These are phyloP conservation scores for Opisthograptis luteolata DNA, from an alignment of 2,888 invertebrate species.

Conservation along the genomic window DNA sequence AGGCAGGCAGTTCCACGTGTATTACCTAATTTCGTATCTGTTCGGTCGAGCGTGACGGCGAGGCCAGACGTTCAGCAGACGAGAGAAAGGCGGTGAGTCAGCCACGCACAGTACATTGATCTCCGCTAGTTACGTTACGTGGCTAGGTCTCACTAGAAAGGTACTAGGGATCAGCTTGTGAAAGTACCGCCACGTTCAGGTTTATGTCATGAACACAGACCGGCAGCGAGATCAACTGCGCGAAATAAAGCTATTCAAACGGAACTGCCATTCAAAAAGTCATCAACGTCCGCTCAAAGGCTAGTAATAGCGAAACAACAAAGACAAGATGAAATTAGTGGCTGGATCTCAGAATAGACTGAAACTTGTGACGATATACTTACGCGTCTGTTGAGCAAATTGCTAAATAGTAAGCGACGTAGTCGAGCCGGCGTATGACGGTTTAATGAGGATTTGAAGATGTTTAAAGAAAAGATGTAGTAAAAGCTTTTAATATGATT, in stretches of 20 bases:
- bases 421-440: not conserved
- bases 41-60: conserved; percentile 30
- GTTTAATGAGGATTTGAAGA: conserved; percentile 17
- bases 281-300: conserved; percentile 4
- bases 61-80: conserved; percentile 69
- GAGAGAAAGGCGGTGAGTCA: conserved; percentile 72
- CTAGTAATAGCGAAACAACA: conserved; percentile 8
- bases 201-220: not conserved
- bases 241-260: not conserved
- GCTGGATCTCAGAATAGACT: not conserved
- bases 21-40: conserved; percentile 30
- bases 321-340: conserved; percentile 3
- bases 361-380: conserved; percentile 2
- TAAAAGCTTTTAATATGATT: too few relatives aligned
- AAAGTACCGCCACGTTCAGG: conserved; percentile 1
- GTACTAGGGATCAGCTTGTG: conserved; percentile 9
- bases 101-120: conserved; percentile 50
- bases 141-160: conserved; percentile 20
- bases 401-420: not conserved
- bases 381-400: too few relatives aligned
- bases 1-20: conserved; percentile 18
- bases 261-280: not conserved
- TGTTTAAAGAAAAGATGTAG: too few relatives aligned
- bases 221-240: not conserved
- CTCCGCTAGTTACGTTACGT: conserved; percentile 53